Evolutionary conservation across 1,140 invertebrate genomes (phyloP).

Genomic region (Ptiloglossa arizonensis): DNA sequence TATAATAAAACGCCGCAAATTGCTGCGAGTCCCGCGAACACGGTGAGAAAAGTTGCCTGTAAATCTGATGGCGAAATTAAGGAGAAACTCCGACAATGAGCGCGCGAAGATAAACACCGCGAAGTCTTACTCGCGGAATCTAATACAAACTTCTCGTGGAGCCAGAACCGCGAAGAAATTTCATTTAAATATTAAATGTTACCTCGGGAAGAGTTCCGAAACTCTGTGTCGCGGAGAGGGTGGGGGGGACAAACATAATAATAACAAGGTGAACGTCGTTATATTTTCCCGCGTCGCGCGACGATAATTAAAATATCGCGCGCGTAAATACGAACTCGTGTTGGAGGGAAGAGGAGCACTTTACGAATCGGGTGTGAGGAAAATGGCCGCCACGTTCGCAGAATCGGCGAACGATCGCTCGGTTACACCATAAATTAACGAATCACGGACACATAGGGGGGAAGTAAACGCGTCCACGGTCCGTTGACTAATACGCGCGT

Average conservation of each 20-base stretch:
- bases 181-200: conserved; percentile 8
- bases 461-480: conserved; percentile 28
- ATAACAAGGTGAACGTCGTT: not conserved
- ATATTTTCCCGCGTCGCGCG: not conserved
- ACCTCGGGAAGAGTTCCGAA: not conserved
- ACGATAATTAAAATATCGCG: conserved; percentile 41
- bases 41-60: not conserved
- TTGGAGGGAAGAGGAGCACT: too few relatives aligned
- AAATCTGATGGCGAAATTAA: conserved; percentile 12
- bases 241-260: not conserved
- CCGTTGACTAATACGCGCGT: conserved; percentile 26
- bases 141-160: not conserved
- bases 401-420: conserved; percentile 36
- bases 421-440: conserved; percentile 52
- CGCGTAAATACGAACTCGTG: not conserved
- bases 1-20: not conserved
- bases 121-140: not conserved
- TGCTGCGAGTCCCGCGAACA: not conserved
- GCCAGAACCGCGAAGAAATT: not conserved
- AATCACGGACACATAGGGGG: conserved; percentile 19
- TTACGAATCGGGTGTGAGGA: too few relatives aligned
- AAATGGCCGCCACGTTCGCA: conserved; percentile 30
- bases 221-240: too few relatives aligned
- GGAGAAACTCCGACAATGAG: not conserved
- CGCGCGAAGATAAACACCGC: conserved; percentile 21